A percentile compares a stretch with the other conserved stretches of the same genome.
Evolutionary conservation across 2,888 invertebrate genomes (phyloP).

Genomic region (Pteria penguin): DNA sequence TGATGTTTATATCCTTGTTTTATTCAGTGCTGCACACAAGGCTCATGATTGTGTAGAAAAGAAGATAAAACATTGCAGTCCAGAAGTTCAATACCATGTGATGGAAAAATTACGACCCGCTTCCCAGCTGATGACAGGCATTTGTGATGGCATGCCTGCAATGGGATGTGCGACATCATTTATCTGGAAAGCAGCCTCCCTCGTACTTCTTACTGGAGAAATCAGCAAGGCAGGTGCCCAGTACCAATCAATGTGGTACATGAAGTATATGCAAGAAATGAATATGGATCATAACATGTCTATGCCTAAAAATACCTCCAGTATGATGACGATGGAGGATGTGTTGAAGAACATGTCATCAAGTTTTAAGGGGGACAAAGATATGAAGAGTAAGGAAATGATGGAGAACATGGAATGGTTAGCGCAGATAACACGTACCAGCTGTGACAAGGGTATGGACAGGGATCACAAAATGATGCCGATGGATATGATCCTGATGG

Average conservation of each 20-base stretch:
- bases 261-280: neutral
- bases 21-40: neutral
- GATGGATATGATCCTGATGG: neutral
- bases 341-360: neutral
- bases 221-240: slow-evolving; percentile 15
- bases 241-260: slow-evolving; percentile 11
- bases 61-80: slow-evolving; percentile 22
- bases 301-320: neutral
- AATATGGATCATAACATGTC: slow-evolving; percentile 2
- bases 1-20: no score
- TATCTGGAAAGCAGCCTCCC: slow-evolving; percentile 33
- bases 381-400: neutral
- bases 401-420: slow-evolving; percentile 10
- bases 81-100: neutral
- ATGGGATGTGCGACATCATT: slow-evolving; percentile 25
- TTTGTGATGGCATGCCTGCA: slow-evolving; percentile 23
- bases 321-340: slow-evolving; percentile 4
- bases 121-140: neutral
- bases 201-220: slow-evolving; percentile 3
- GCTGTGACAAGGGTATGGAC: neutral
- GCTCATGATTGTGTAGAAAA: slow-evolving; percentile 22
- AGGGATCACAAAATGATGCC: neutral
- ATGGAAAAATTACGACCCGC: slow-evolving; percentile 6
- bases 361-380: neutral
- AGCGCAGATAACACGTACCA: neutral